Percentiles rank a stretch among this genome's conserved stretches.
Evolutionary conservation across 2,113 vertebrate species (phyloP).

Genomic region (Kryptolebias marmoratus): DNA sequence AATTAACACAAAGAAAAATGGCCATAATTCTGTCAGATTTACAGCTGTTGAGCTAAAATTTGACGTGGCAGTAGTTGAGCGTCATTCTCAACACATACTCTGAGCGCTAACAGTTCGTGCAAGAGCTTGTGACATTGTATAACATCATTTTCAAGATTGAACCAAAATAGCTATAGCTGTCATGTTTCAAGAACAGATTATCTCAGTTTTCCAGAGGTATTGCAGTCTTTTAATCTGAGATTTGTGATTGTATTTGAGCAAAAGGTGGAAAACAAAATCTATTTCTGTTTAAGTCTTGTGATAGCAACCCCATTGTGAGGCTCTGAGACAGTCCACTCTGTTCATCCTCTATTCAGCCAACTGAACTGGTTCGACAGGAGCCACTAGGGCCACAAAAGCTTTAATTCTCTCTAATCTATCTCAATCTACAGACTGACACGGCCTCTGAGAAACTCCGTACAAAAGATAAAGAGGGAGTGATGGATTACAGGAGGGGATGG

Average conservation of each 20-base stretch:
- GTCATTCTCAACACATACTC: too few relatives aligned
- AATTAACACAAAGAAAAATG: too few relatives aligned
- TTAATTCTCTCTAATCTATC: constrained; percentile 69
- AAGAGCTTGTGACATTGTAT: too few relatives aligned
- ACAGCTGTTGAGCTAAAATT: too few relatives aligned
- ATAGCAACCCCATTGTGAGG: constrained; percentile 60
- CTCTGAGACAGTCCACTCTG: constrained; percentile 47
- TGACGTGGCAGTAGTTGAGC: too few relatives aligned
- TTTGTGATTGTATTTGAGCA: not conserved
- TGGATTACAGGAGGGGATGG: constrained; percentile 9
- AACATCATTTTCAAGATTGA: too few relatives aligned
- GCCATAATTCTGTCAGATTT: too few relatives aligned
- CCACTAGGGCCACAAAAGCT: constrained; percentile 69
- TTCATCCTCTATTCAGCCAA: constrained; percentile 52
- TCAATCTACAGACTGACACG: constrained; percentile 66
- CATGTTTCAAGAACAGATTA: too few relatives aligned
- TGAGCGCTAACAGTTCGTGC: too few relatives aligned
- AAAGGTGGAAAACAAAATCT: not conserved
- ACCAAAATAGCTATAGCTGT: too few relatives aligned
- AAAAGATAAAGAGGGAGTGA: constrained; percentile 39
- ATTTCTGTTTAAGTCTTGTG: constrained; percentile 48
- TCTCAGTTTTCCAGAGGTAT: too few relatives aligned
- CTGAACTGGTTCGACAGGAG: constrained; percentile 63
- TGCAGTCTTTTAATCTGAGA: too few relatives aligned
- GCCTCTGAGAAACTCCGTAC: constrained; percentile 38